Evolutionary conservation across 2,888 invertebrate species (phyloP), one percentile per base, ranked within the genome.

Genomic region (Oxyteleia sp.): DNA sequence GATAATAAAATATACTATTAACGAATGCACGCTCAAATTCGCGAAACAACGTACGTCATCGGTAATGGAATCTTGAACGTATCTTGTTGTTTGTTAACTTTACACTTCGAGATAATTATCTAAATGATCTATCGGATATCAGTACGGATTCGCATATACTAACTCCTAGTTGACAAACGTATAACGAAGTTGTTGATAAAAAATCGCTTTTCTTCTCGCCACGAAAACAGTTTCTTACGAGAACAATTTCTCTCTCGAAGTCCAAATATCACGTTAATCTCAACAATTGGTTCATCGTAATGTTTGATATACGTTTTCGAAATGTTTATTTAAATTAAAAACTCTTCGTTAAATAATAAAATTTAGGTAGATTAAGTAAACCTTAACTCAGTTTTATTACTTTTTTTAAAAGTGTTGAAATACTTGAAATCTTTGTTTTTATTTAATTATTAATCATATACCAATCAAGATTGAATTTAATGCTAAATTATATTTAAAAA

Each of bases 41-140:
- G 4, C 16, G 32, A 68, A 45, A 35, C 38, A 68, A 43, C 16
- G 18, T 23, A 23, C n/a, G 20, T 64, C 13, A 47, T 32, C 15
- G 16, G 32, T 41, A 51, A 47, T 66, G 11, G 49, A 64, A 38
- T 66, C 51, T 66, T 41, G 35, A 66, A 38, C 32, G 18, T 20
- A 29, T 59, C 32, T 18, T 32, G 47, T 35, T 2, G 13, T 23
- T 57, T 20, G n/a, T 43, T n/a, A 47, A n/a, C 23, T 59, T 57
- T 57, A 79, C 57, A 57, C 23, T 57, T 59, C 35, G 45, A 38
- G 35, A 47, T 53, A 43, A 74, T 53, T 59, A 47, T 55, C 68
- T 74, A 68, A 68, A 74, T 74, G 74, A 74, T 81, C 61, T 68
- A 74, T 55, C 74, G 57, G 49, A 74, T 81, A 74, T 61, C 74